Evolutionary conservation across 2,888 invertebrate species (phyloP).

Genomic region (Dastarcus helophoroides): DNA sequence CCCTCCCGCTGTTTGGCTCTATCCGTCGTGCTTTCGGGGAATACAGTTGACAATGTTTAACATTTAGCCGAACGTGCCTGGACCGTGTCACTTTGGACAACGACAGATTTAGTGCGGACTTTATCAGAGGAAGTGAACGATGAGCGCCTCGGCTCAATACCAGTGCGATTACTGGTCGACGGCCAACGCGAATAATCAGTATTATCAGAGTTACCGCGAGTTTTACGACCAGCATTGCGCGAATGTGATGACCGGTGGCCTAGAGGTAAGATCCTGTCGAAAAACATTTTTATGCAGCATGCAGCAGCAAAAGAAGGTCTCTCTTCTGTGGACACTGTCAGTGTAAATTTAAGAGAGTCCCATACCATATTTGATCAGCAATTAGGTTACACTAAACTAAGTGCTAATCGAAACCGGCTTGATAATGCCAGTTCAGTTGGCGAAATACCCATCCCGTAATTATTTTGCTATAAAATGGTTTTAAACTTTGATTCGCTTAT

Average conservation of each 20-base stretch:
- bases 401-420: too few species aligned
- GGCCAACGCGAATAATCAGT: constrained; percentile 19
- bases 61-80: constrained; percentile 36
- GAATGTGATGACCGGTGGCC: constrained; percentile 2
- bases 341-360: too few species aligned
- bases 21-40: constrained; percentile 27
- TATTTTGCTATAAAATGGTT: too few species aligned
- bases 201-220: constrained; percentile 14
- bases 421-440: too few species aligned
- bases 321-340: too few species aligned
- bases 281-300: too few species aligned
- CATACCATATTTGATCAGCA: too few species aligned
- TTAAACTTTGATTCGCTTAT: too few species aligned
- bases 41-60: constrained; percentile 38
- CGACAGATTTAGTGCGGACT: constrained; percentile 26
- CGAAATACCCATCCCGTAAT: too few species aligned
- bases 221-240: neutral
- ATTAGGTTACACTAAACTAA: too few species aligned
- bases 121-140: constrained; percentile 15
- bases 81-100: constrained; percentile 29
- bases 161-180: constrained; percentile 32
- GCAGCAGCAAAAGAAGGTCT: too few species aligned
- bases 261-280: too few species aligned
- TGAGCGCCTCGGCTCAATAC: constrained; percentile 31
- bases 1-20: constrained; percentile 30